Percentiles rank a stretch among this genome's conserved stretches.
Evolutionary conservation across 2,797 vertebrate species (phyloP).

Genomic region (Chloroceryle inda): DNA sequence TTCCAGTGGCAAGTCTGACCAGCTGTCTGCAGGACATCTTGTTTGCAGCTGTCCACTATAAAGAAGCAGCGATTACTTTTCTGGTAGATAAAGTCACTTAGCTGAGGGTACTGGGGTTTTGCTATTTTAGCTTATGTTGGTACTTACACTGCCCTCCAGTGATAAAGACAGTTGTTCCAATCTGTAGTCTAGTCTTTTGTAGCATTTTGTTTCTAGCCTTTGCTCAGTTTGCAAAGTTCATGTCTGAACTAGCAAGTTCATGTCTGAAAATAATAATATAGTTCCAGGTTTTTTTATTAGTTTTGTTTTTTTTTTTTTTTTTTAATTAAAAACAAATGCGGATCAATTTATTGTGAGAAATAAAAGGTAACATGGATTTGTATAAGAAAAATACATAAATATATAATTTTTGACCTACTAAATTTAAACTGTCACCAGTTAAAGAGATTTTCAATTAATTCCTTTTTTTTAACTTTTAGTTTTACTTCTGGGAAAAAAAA

Average conservation of each 20-base stretch:
- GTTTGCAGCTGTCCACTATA: neutral
- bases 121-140: neutral
- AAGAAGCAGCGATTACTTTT: neutral
- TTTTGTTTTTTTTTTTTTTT: neutral
- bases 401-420: neutral
- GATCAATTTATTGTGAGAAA: neutral
- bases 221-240: neutral
- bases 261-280: neutral
- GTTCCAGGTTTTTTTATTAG: neutral
- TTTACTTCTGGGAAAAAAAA: neutral
- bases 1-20: neutral
- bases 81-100: neutral
- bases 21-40: neutral
- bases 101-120: neutral
- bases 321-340: neutral
- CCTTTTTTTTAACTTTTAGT: neutral
- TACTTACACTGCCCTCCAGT: slow-evolving; percentile 51
- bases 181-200: neutral
- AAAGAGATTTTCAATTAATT: neutral
- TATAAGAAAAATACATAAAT: rapidly evolving
- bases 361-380: neutral
- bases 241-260: neutral
- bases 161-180: neutral
- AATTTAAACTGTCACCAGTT: neutral
- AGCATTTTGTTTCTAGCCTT: neutral